Evolutionary conservation across 2,113 vertebrate genomes (phyloP).

Genomic region (Nymphicus hollandicus): DNA sequence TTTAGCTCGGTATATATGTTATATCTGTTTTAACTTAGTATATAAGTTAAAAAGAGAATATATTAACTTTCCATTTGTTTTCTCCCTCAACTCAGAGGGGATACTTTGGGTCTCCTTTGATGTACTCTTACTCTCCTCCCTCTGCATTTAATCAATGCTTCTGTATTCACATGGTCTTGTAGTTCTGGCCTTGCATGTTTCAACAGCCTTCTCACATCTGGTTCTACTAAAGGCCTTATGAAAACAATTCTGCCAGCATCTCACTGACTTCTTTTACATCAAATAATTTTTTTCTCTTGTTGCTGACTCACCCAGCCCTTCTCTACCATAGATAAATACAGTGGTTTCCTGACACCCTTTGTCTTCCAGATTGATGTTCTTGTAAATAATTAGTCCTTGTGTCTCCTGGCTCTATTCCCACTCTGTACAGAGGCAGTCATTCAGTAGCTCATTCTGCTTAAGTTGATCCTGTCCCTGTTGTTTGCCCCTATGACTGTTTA

Average conservation of each 20-base stretch:
- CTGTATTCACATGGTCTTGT: neutral
- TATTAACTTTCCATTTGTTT: constrained; percentile 57
- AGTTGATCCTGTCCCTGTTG: neutral
- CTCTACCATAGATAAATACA: neutral
- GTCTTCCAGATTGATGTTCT: neutral
- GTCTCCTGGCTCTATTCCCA: neutral
- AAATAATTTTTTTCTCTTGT: neutral
- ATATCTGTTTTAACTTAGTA: neutral
- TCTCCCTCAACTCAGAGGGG: constrained; percentile 16
- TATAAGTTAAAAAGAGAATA: constrained; percentile 53
- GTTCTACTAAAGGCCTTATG: neutral
- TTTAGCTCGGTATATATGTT: constrained; percentile 49
- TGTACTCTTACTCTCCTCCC: neutral
- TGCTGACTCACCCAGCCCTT: neutral
- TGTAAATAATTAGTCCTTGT: neutral
- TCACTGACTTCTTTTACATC: neutral
- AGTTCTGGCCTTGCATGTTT: neutral
- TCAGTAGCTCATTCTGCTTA: neutral
- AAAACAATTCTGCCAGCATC: neutral
- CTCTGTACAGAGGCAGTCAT: neutral
- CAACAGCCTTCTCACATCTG: neutral
- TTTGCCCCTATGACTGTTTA: neutral
- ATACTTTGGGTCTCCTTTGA: constrained; percentile 39
- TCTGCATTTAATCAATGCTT: constrained; percentile 36
- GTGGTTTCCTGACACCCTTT: neutral